A percentile compares a stretch with the other conserved stretches of the same genome.
phyloP scores from a whole-genome alignment of 2,888 invertebrate genomes.

The Himalopsyche anomala region DNA sequence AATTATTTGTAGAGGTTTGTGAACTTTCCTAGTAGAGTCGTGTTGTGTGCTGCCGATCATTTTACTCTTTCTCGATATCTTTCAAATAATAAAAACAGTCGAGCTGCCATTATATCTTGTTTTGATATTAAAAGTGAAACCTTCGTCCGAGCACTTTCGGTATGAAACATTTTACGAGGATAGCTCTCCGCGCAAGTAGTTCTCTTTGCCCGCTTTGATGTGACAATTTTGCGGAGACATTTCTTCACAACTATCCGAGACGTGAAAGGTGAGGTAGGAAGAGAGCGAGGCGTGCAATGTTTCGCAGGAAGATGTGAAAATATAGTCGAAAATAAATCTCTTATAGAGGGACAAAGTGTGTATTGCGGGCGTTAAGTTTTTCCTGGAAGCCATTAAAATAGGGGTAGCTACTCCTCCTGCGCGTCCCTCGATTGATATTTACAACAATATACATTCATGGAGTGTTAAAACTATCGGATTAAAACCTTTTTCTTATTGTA shows the following conservation, averaged over 20 bases:
- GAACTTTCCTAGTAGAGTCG: too few species aligned
- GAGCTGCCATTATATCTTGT: neutral
- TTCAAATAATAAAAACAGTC: neutral
- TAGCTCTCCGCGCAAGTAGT: neutral
- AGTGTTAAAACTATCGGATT: too few species aligned
- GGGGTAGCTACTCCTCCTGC: too few species aligned
- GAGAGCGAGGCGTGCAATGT: neutral
- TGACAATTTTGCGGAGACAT: neutral
- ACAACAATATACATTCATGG: too few species aligned
- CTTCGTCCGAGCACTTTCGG: neutral
- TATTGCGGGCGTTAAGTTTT: neutral
- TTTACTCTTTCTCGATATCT: too few species aligned
- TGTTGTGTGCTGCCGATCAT: too few species aligned
- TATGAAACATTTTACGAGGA: conserved; percentile 28
- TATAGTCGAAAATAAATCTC: conserved; percentile 10
- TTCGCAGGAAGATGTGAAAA: neutral
- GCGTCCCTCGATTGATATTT: too few species aligned
- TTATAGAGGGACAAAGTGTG: neutral
- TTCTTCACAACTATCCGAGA: neutral
- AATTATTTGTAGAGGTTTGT: too few species aligned
- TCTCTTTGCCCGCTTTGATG: conserved; percentile 1
- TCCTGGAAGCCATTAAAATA: neutral
- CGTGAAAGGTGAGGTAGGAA: neutral
- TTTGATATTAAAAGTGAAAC: conserved; percentile 13
- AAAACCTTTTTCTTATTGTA: too few species aligned